Evolutionary conservation across 2,113 vertebrate species (phyloP).

Genomic region (Melozone crissalis): DNA sequence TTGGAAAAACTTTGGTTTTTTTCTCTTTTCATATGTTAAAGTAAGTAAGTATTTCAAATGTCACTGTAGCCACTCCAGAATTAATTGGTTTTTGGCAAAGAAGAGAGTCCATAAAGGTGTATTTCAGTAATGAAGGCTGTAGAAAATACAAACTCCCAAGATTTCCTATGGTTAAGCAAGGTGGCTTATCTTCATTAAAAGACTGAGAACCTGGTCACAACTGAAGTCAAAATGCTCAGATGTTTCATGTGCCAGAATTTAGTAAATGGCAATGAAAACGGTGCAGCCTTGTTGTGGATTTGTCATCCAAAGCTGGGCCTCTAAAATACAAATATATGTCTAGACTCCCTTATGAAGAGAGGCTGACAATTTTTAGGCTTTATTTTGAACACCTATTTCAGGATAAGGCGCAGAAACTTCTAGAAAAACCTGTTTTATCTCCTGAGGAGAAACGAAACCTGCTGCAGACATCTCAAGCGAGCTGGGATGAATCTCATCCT

Average conservation of each 20-base stretch:
- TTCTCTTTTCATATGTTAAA: not conserved
- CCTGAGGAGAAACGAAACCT: not conserved
- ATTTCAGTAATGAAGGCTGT: not conserved
- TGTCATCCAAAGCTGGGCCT: not conserved
- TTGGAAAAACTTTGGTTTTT: not conserved
- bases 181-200: not conserved
- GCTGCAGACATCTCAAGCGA: not conserved
- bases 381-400: not conserved
- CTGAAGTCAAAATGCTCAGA: not conserved
- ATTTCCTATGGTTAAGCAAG: not conserved
- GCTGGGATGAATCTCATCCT: not conserved
- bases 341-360: not conserved
- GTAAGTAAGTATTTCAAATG: not conserved
- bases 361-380: not conserved
- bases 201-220: not conserved
- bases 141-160: not conserved
- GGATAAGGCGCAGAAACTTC: not conserved
- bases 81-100: not conserved
- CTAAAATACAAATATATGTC: rapidly evolving
- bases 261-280: not conserved
- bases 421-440: not conserved
- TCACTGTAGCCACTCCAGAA: not conserved
- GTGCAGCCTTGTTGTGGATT: not conserved
- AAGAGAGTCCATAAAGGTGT: not conserved
- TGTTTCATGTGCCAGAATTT: not conserved